A percentile compares a stretch with the other conserved stretches of the same genome.
phyloP scores from a whole-genome alignment of 2,888 invertebrate genomes.

The Callinectes sapidus region DNA sequence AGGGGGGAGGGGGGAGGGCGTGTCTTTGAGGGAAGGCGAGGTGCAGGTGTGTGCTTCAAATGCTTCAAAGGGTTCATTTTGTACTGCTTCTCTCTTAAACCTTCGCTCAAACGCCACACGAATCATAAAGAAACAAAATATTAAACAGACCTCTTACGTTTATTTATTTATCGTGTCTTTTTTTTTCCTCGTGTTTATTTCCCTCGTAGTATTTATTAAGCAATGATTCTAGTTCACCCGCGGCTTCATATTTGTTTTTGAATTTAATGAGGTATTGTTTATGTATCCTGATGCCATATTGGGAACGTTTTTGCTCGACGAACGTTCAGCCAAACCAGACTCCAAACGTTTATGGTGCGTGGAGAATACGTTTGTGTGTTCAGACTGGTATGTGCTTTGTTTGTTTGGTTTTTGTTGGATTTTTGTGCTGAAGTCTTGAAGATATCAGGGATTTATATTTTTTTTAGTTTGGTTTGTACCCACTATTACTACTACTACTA shows the following conservation, averaged over 20 bases:
- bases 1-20: not conserved
- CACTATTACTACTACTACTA: not conserved
- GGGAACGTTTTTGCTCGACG: not conserved
- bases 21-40: constrained; percentile 17
- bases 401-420: not conserved
- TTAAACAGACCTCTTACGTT: not conserved
- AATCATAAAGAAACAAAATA: not conserved
- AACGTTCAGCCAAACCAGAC: not conserved
- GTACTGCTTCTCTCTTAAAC: not conserved
- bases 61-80: not conserved
- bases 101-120: not conserved
- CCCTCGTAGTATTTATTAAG: not conserved
- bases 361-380: not conserved
- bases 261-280: not conserved
- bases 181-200: not conserved
- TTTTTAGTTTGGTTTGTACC: not conserved
- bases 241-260: not conserved
- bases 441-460: not conserved
- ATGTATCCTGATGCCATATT: not conserved
- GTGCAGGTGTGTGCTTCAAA: not conserved
- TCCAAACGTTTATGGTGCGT: not conserved
- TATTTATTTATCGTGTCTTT: not conserved
- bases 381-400: not conserved
- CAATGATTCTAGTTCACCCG: not conserved
- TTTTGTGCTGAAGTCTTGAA: not conserved